Percentiles rank a stretch among this genome's conserved stretches.
phyloP scores from a whole-genome alignment of 1,140 invertebrate genomes.

The Platorchestia sp. region DNA sequence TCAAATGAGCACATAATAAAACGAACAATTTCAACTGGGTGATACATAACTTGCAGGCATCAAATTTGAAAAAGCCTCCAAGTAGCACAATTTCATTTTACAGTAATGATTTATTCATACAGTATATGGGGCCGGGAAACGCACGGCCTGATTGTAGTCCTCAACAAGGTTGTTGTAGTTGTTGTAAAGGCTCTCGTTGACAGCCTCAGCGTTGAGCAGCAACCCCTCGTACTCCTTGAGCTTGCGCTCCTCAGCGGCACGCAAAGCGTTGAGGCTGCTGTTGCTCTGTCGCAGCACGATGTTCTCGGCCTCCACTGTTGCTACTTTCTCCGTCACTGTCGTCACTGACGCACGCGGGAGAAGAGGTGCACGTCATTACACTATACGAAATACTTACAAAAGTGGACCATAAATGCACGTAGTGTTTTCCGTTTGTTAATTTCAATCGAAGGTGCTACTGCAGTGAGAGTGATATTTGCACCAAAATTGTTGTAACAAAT shows the following conservation, averaged over 20 bases:
- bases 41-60: background rate
- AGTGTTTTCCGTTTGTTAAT: no score
- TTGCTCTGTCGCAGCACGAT: slow-evolving; percentile 78
- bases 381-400: no score
- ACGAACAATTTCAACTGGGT: background rate
- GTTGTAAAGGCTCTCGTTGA: slow-evolving; percentile 65
- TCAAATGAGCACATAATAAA: background rate
- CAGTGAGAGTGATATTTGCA: no score
- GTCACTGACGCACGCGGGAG: background rate
- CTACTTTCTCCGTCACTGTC: slow-evolving; percentile 73
- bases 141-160: slow-evolving; percentile 64
- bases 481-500: no score
- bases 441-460: no score
- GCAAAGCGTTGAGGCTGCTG: slow-evolving; percentile 75
- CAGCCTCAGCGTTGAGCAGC: slow-evolving; percentile 67
- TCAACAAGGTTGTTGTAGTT: slow-evolving; percentile 62
- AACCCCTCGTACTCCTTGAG: slow-evolving; percentile 69
- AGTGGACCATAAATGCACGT: no score
- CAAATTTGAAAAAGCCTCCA: background rate
- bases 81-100: background rate
- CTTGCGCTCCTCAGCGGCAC: slow-evolving; percentile 77
- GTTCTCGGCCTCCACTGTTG: slow-evolving; percentile 79
- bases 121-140: background rate
- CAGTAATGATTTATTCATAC: background rate
- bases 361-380: no score